Base-by-base conservation (phyloP, 2,888 invertebrate species). In the Polymixis lichenea region DNA sequence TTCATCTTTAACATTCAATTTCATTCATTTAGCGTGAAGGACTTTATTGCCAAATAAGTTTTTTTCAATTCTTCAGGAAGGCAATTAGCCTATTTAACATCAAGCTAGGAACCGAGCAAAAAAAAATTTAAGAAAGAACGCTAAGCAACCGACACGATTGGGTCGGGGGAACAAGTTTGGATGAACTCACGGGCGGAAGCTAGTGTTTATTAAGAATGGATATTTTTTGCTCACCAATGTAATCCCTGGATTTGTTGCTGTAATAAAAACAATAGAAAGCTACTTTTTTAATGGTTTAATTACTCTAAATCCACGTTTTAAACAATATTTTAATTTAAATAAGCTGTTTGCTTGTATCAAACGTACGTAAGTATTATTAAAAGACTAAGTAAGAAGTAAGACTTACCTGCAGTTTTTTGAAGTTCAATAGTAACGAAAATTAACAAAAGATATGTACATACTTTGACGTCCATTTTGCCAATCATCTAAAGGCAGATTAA, bases 401-500 rank as follows among this genome's bases (percentile, higher is more conserved):
- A 9, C 22, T 25, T 51, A 79, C 79, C 79, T 28, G 25, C 51
- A 6, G 55, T 38, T 25, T 69, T 58, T 46, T 64, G 69, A 19
- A 69, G 28, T 55, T 58, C 60, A 43, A 65, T 9, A 28, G 49
- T n/a, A 25, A 73, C 2, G 5, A 58, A 55, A 49, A 32, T 11
- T 28, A 78, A 28, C 25, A 69, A 49, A 32, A 69, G 22, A 13
- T 15, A 58, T 28, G n/a, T 60, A 1, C 13, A 51, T 17, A 65
- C 19, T 55, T 25, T 49, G 32, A 69, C 49, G 73, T 69, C 69
- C 79, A 79, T 79, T 55, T 60, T 68, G 28, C 7, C 17, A 17
- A 6, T 7, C 1, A 11, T 58, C 1, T 53, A 38, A 19, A 25
- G 6, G n/a, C 17, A 15, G 9, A 77, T 64, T 78, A 6, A 19